A percentile compares a stretch with the other conserved stretches of the same genome.
Conservation (phyloP, 2,888 invertebrate genomes). For the Octonoba sinensis region DNA sequence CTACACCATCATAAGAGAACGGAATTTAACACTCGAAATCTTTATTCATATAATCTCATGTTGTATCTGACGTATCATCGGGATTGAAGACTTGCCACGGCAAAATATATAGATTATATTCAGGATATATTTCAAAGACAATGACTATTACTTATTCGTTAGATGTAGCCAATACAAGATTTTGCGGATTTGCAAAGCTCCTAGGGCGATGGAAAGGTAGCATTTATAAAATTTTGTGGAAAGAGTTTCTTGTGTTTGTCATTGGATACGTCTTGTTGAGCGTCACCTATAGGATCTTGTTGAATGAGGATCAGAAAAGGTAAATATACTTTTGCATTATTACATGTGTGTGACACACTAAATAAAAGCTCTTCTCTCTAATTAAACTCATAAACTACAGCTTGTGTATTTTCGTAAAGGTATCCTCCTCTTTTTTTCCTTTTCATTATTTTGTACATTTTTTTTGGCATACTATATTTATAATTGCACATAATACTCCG, state of each 20-base stretch:
- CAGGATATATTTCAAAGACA: neutral
- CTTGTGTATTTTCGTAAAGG: too few species aligned
- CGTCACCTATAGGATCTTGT: conserved; percentile 74
- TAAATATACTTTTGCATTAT: conserved; percentile 13
- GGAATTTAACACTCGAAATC: neutral
- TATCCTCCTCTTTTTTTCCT: too few species aligned
- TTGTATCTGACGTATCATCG: neutral
- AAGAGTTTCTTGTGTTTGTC: conserved; percentile 74
- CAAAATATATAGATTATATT: neutral
- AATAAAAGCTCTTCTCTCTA: too few species aligned
- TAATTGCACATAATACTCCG: too few species aligned
- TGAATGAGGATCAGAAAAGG: conserved; percentile 66
- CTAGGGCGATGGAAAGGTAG: conserved; percentile 76
- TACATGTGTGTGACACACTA: too few species aligned
- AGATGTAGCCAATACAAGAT: conserved; percentile 69
- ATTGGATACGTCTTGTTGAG: conserved; percentile 73
- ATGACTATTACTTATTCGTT: conserved; percentile 70
- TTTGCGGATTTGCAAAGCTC: conserved; percentile 74
- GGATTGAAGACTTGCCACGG: neutral
- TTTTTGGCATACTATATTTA: too few species aligned
- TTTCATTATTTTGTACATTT: too few species aligned
- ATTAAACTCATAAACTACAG: too few species aligned
- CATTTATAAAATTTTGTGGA: conserved; percentile 75
- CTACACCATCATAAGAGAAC: neutral
- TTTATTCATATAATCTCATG: neutral